Evolutionary conservation across 1,140 invertebrate species (phyloP), one percentile per base, ranked within the genome.

Genomic region (Tigriopus japonicus): DNA sequence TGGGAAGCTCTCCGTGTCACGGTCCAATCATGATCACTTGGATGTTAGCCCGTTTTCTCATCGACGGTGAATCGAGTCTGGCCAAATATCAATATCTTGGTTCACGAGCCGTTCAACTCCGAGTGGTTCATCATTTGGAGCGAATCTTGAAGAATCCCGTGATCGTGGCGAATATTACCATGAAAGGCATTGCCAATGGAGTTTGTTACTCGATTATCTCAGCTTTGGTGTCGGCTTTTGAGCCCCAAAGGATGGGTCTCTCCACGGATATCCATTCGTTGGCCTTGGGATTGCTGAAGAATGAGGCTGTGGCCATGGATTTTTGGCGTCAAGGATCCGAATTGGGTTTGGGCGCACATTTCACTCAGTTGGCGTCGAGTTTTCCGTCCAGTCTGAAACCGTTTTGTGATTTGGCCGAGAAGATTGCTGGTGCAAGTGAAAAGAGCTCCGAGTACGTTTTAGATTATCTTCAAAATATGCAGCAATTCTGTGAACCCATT

Each of bases 21-120:
- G 60, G 60, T 14, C 60, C 60, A n/a, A 35, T 59, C 35, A 56
- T 62, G 60, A 24, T 62, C 1, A 52, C 59, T 14, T 62, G 60
- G 60, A 56, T 62, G 58, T 45, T 62, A 28, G 15, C 59, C 19
- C 52, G 41, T 17, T 58, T 41, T 58, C 21, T 59, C 19, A 24
- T 15, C 6, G 21, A 62, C 23, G 52, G 60, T 14, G 52, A 62
- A 45, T 62, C 35, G 60, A 35, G 28, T 35, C 28, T 35, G 28
- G 28, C 28, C 28, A 35, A 35, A 35, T 35, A 35, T 35, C 28
- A 35, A 35, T 35, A 35, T 35, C 28, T 35, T 9, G 28, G 28
- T 35, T 35, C 35, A 58, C 23, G 41, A 19, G 55, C 55, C 41
- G 24, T 58, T 42, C 55, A 58, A 58, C 55, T 58, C 6, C 13